Percentiles rank a stretch among this genome's conserved stretches.
Evolutionary conservation across 1,140 invertebrate genomes (phyloP).

Genomic region (Drosophila bocqueti): DNA sequence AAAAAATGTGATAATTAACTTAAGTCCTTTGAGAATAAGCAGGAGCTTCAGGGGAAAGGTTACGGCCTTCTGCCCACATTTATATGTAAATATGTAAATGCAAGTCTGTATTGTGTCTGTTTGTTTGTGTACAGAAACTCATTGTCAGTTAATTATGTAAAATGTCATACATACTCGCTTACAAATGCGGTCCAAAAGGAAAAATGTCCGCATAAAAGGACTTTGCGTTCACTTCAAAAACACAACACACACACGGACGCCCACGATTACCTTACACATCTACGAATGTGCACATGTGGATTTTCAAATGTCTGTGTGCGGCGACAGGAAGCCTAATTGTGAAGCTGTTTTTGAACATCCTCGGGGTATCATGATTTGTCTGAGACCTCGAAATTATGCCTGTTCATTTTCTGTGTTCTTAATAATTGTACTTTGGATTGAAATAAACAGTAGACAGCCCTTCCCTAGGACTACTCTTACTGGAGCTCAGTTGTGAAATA

Average conservation of each 20-base stretch:
- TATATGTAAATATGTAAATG: conserved; percentile 25
- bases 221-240: conserved; percentile 55
- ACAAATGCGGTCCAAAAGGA: conserved; percentile 29
- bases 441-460: not conserved
- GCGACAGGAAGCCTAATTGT: conserved; percentile 42
- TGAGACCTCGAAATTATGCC: not conserved
- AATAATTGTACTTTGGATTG: not conserved
- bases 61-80: conserved; percentile 27
- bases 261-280: conserved; percentile 27
- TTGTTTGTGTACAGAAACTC: conserved; percentile 54
- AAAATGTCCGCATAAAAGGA: conserved; percentile 58
- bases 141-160: conserved; percentile 83
- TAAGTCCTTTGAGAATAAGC: conserved; percentile 72
- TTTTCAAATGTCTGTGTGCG: not conserved
- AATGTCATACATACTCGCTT: conserved; percentile 51
- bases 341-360: not conserved
- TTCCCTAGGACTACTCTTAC: not conserved
- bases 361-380: conserved; percentile 25
- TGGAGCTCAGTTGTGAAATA: not conserved
- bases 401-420: not conserved
- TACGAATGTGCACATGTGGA: conserved; percentile 1
- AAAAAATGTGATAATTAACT: conserved; percentile 83
- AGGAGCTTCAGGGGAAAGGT: conserved; percentile 33
- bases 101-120: conserved; percentile 21
- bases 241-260: conserved; percentile 31